Evolutionary conservation across 2,797 vertebrate genomes (phyloP).

Genomic region (Acrossocheilus fasciatus): DNA sequence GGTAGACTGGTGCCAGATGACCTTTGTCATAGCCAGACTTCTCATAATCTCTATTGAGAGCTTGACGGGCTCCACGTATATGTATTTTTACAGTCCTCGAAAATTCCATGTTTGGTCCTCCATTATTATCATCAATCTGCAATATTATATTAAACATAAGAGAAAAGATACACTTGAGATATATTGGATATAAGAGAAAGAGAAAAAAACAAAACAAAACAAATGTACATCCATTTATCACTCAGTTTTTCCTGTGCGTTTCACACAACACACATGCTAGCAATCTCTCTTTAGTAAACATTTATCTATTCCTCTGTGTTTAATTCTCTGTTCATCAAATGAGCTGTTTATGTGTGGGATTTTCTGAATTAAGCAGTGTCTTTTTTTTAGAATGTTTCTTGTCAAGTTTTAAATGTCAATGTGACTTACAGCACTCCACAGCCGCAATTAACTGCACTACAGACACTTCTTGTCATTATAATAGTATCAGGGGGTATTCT

Average conservation of each 20-base stretch:
- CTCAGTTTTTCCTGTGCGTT: no score
- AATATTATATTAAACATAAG: background rate
- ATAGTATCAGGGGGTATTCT: background rate
- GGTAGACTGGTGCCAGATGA: constrained; percentile 30
- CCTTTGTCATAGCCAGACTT: background rate
- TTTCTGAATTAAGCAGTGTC: background rate
- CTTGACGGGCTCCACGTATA: fast-evolving
- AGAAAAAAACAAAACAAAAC: no score
- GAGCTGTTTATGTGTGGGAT: background rate
- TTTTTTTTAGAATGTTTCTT: background rate
- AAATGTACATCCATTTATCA: no score
- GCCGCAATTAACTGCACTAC: background rate
- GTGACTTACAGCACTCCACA: background rate
- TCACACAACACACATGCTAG: no score
- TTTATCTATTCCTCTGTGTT: no score
- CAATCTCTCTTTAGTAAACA: no score
- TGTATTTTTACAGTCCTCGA: fast-evolving
- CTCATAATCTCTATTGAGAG: background rate
- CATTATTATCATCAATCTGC: background rate
- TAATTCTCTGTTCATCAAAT: background rate
- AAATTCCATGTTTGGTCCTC: background rate
- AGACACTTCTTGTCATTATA: background rate
- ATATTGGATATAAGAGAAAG: no score
- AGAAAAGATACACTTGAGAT: no score
- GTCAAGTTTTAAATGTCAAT: background rate